Conservation (phyloP, 1,140 invertebrate genomes). For the Physella acuta region DNA sequence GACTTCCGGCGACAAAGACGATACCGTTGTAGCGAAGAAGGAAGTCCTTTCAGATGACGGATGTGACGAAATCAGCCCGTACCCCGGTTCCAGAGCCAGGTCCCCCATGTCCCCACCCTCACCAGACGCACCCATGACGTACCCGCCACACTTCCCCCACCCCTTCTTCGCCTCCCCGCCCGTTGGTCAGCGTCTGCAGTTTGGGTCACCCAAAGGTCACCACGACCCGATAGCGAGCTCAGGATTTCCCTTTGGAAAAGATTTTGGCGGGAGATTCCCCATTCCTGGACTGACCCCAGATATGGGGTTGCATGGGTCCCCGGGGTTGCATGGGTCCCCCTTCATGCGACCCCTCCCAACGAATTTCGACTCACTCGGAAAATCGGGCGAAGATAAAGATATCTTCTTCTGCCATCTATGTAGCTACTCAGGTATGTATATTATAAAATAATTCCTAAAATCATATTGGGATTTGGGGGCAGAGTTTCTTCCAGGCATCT, state of each 20-base stretch:
- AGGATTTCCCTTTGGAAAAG: slow-evolving; percentile 3
- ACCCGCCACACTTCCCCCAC: slow-evolving; percentile 2
- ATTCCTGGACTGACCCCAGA: neutral
- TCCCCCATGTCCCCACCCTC: neutral
- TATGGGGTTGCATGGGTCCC: neutral
- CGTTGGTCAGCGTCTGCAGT: neutral
- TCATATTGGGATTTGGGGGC: too few species aligned
- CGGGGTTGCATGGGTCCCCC: slow-evolving; percentile 4
- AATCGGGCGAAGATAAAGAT: slow-evolving; percentile 35
- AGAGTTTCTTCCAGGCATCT: too few species aligned
- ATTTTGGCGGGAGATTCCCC: neutral
- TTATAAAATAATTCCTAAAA: neutral
- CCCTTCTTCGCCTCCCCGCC: neutral
- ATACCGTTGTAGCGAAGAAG: slow-evolving; percentile 1
- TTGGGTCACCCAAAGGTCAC: slow-evolving; percentile 5
- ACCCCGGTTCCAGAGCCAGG: neutral
- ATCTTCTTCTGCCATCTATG: slow-evolving; percentile 53
- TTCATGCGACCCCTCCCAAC: slow-evolving; percentile 22
- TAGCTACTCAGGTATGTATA: slow-evolving; percentile 48
- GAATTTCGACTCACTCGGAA: slow-evolving; percentile 26
- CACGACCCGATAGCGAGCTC: neutral
- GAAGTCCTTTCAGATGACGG: slow-evolving; percentile 7
- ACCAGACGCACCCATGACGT: neutral
- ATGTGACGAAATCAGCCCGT: slow-evolving; percentile 1
- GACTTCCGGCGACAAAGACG: too few species aligned